Percentiles rank a stretch among this genome's conserved stretches.
These are phyloP conservation scores for human DNA, from an alignment of 2,113 vertebrate species.

Conservation along the genomic window DNA sequence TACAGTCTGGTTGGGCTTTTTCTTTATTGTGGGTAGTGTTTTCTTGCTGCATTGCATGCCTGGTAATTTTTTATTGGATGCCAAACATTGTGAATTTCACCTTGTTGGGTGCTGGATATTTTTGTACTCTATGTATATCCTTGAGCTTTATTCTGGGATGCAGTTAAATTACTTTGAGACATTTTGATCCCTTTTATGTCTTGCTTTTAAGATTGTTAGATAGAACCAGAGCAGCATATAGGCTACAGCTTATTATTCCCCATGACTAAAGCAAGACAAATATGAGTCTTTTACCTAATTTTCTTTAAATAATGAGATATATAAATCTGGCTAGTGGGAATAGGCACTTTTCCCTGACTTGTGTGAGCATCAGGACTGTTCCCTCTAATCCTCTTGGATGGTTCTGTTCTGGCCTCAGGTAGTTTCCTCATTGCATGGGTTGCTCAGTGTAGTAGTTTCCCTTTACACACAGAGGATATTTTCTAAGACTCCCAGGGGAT, in stretches of 20 bases:
- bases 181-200: neutral
- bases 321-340: neutral
- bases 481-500: neutral
- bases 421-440: neutral
- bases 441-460: neutral
- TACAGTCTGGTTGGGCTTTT: neutral
- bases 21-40: neutral
- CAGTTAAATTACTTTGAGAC: slow-evolving; percentile 15
- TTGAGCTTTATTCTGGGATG: neutral
- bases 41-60: neutral
- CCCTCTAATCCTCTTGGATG: neutral
- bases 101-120: neutral
- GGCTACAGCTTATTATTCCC: neutral
- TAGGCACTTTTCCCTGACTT: neutral
- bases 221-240: neutral
- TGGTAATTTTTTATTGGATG: neutral
- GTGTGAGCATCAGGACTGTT: neutral
- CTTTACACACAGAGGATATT: neutral
- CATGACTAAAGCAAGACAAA: neutral
- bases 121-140: neutral
- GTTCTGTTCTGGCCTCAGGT: neutral
- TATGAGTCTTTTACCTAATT: neutral
- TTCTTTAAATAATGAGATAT: neutral
- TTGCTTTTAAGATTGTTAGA: neutral
- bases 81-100: neutral